These are phyloP conservation scores for Corbicula japonica DNA, from an alignment of 2,888 invertebrate genomes.

Conservation along the genomic window DNA sequence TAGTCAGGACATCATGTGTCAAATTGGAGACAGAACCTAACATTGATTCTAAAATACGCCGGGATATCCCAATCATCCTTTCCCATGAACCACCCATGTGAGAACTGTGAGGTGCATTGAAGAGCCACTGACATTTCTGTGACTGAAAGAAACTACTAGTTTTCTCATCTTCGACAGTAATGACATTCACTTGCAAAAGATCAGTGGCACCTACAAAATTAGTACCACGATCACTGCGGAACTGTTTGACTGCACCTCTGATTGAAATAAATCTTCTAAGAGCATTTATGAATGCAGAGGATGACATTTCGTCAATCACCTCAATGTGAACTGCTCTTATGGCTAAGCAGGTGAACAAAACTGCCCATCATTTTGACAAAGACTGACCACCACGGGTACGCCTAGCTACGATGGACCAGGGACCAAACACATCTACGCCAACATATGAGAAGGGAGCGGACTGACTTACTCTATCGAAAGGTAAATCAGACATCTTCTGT, in stretches of 20 bases:
- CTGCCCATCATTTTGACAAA: conserved; percentile 48
- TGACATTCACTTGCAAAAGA: neutral
- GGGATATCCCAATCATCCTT: conserved; percentile 19
- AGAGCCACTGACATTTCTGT: conserved; percentile 23
- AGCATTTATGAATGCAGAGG: conserved; percentile 46
- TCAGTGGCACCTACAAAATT: conserved; percentile 16
- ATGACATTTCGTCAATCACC: conserved; percentile 48
- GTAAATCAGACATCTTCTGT: conserved; percentile 55
- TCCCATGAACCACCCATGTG: conserved; percentile 12
- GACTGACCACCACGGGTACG: conserved; percentile 37
- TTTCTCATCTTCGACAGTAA: conserved; percentile 29
- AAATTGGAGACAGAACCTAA: conserved; percentile 15
- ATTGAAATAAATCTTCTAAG: conserved; percentile 14
- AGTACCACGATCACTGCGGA: conserved; percentile 33
- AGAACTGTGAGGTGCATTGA: conserved; percentile 21
- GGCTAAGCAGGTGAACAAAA: conserved; percentile 53
- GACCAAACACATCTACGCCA: conserved; percentile 50
- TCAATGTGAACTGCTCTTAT: conserved; percentile 54
- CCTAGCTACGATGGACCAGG: conserved; percentile 47
- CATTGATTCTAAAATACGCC: conserved; percentile 58
- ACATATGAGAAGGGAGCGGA: conserved; percentile 51
- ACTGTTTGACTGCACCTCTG: conserved; percentile 12
- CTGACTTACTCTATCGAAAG: conserved; percentile 38
- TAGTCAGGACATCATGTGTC: conserved; percentile 57
- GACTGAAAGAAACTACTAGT: neutral